Conservation (phyloP, 2,888 invertebrate genomes). For the Biston betularia region DNA sequence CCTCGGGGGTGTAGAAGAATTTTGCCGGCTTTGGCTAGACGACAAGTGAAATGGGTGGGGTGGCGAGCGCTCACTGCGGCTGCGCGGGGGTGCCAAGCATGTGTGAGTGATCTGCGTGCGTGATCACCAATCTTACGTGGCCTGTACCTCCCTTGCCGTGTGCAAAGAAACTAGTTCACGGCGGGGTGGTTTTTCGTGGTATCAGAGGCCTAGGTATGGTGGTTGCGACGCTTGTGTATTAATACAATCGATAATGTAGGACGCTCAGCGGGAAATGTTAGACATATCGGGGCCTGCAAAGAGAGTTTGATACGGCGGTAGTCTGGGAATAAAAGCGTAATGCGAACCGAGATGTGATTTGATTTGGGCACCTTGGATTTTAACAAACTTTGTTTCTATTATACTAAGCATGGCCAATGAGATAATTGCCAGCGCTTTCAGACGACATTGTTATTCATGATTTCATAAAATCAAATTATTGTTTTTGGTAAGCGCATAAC, state of each 20-base stretch:
- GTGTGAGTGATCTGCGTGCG: conserved; percentile 79
- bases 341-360: conserved; percentile 22
- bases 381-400: neutral
- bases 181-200: conserved; percentile 58
- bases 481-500: too few species aligned
- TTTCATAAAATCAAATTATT: too few species aligned
- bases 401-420: neutral
- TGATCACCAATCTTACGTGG: conserved; percentile 58
- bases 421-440: too few species aligned
- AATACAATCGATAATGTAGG: conserved; percentile 84
- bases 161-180: conserved; percentile 24
- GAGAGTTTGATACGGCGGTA: conserved; percentile 56
- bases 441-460: too few species aligned
- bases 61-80: conserved; percentile 63
- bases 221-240: conserved; percentile 66
- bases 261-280: conserved; percentile 78
- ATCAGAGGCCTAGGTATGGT: conserved; percentile 55
- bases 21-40: conserved; percentile 74
- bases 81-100: conserved; percentile 68
- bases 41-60: conserved; percentile 79
- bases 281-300: conserved; percentile 73
- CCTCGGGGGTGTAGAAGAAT: conserved; percentile 78
- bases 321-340: conserved; percentile 45
- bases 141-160: conserved; percentile 57
- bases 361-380: neutral